A percentile compares a stretch with the other conserved stretches of the same genome.
These are phyloP conservation scores for Saguinus midas DNA, from an alignment of 2,113 vertebrate genomes.

Conservation along the genomic window DNA sequence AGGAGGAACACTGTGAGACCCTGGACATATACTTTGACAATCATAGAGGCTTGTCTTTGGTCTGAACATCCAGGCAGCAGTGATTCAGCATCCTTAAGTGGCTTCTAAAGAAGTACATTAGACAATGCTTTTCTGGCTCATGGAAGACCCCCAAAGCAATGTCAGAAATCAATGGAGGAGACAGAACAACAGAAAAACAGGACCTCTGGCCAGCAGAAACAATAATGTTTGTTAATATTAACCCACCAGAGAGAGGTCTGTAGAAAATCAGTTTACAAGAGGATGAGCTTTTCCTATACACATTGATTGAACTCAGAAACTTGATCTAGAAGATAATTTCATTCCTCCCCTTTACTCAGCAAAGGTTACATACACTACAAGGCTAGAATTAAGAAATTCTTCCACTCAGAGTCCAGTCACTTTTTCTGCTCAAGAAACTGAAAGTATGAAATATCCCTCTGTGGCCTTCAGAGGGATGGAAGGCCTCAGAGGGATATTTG, in stretches of 20 bases:
- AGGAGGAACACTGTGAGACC: background rate
- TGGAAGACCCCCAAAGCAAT: background rate
- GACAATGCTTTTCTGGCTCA: background rate
- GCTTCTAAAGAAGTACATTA: background rate
- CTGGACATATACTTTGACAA: background rate
- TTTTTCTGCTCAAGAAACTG: constrained; percentile 12
- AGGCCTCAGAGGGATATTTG: no score
- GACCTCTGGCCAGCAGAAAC: background rate
- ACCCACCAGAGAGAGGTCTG: background rate
- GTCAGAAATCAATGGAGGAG: constrained; percentile 6
- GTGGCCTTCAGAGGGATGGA: background rate
- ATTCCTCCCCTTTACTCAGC: constrained; percentile 25
- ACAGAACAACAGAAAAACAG: background rate
- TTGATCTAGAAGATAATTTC: constrained; percentile 57
- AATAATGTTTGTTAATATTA: constrained; percentile 11
- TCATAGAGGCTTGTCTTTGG: background rate
- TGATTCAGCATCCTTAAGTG: background rate
- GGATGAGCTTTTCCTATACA: constrained; percentile 40
- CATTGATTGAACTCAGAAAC: constrained; percentile 55
- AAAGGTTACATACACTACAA: constrained; percentile 53
- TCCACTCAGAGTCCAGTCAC: background rate
- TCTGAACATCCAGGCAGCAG: background rate
- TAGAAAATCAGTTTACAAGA: constrained; percentile 50
- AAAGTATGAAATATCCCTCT: constrained; percentile 25
- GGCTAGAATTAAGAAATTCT: constrained; percentile 41